phyloP scores from a whole-genome alignment of 2,888 invertebrate species.

The Latrodectus hesperus region DNA sequence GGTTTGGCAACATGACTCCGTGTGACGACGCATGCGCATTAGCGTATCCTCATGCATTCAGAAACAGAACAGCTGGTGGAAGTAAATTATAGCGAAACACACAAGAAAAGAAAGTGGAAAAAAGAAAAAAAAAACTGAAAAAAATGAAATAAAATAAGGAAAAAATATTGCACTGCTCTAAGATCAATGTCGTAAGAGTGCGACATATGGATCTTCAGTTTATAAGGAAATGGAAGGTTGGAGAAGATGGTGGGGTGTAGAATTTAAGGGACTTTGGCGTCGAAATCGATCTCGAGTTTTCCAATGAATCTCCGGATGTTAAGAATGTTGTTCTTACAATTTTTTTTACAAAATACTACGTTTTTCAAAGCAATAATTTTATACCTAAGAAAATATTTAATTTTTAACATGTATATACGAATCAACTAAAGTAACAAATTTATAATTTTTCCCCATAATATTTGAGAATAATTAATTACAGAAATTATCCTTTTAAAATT shows the following conservation, averaged over 20 bases:
- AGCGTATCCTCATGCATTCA: constrained; percentile 4
- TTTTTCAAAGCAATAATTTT: too few species aligned
- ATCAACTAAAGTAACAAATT: too few species aligned
- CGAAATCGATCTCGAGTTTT: constrained; percentile 9
- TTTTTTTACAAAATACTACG: too few species aligned
- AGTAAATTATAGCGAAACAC: constrained; percentile 18
- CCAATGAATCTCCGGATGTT: constrained; percentile 13
- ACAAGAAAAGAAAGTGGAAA: background rate
- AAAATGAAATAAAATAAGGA: background rate
- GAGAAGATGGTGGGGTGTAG: background rate
- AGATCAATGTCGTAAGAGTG: constrained; percentile 26
- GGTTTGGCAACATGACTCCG: background rate
- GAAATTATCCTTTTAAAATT: too few species aligned
- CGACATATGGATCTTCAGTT: constrained; percentile 32
- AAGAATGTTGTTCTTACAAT: too few species aligned
- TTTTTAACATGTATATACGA: too few species aligned
- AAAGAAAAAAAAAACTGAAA: background rate
- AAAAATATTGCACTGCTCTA: constrained; percentile 14
- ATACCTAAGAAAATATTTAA: too few species aligned
- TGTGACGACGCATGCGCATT: background rate
- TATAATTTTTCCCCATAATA: too few species aligned
- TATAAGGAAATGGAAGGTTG: constrained; percentile 24
- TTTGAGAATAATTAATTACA: too few species aligned
- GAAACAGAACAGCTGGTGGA: constrained; percentile 15
- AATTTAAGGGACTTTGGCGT: constrained; percentile 14